Evolutionary conservation across 2,888 invertebrate species (phyloP).

Genomic region (Boloria selene): DNA sequence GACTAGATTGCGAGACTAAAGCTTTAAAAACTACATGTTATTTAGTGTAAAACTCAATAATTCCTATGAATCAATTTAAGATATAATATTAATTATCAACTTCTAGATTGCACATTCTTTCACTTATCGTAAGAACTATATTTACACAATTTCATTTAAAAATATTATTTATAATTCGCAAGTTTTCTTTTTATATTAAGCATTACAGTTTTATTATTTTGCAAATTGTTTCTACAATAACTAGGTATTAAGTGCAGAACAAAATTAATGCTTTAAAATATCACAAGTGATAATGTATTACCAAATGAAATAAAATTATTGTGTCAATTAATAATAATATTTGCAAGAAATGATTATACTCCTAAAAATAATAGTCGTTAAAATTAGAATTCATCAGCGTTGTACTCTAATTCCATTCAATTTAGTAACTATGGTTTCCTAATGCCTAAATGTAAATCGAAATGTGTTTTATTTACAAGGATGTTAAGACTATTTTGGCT

Average conservation of each 20-base stretch:
- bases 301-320: not conserved
- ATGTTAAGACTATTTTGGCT: constrained; percentile 77
- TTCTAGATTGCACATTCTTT: constrained; percentile 77
- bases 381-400: constrained; percentile 60
- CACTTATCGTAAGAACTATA: constrained; percentile 62
- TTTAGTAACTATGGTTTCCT: constrained; percentile 65
- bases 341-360: constrained; percentile 6
- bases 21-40: constrained; percentile 45
- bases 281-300: not conserved
- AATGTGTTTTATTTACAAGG: constrained; percentile 76
- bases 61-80: constrained; percentile 63
- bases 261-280: constrained; percentile 16
- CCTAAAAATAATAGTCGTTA: constrained; percentile 10
- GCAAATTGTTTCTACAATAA: constrained; percentile 35
- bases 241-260: constrained; percentile 28
- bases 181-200: constrained; percentile 57
- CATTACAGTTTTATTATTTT: constrained; percentile 51
- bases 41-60: constrained; percentile 50
- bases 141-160: constrained; percentile 79
- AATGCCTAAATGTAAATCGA: constrained; percentile 62
- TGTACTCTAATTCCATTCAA: constrained; percentile 70
- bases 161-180: constrained; percentile 75
- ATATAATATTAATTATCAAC: constrained; percentile 57
- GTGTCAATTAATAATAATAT: constrained; percentile 5
- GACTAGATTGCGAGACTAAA: constrained; percentile 60